Base-by-base conservation (phyloP, 2,888 invertebrate species). In the Acronicta alni region DNA sequence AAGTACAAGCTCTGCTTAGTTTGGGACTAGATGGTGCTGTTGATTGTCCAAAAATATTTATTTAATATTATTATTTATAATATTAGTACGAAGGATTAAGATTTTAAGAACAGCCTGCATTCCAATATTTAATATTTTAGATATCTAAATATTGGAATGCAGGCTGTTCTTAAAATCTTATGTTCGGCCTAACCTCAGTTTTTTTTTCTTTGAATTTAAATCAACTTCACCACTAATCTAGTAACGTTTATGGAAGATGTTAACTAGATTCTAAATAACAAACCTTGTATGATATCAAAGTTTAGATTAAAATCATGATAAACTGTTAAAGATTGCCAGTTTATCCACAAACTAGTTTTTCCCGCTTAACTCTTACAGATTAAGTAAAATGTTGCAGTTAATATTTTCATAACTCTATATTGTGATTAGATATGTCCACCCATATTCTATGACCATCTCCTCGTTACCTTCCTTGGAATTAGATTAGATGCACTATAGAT, bases 251-350 rank as follows among this genome's bases (percentile, higher is more conserved):
- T 41, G 3, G 3, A 39, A 12, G 3, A 7, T 14, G 18, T 1
- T 32, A 18, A 46, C 14, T 8, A 18, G 37, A 55, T 67, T 48
- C 23, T 14, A 3, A 44, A 16, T 17, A 30, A 23, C 12, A n/a
- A 54, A 47, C 46, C 15, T 10, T 12, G 23, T 43, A 30, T 59
- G 26, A 41, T 41, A 49, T 23, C 23, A 67, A 52, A 14, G 35
- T 23, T 38, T 23, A 52, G 54, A 67, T 72, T 48, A 67, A n/a
- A 44, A 72, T 68, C 67, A 32, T 5, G 51, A 72, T 67, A 72
- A 52, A 55, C 72, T 41, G 41, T 44, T 20, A 49, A 45, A 72
- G 51, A 68, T 60, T 41, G 9, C 32, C 6, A 32, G 37, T n/a
- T 44, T 48, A 67, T 51, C 37, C 52, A 30, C 4, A 35, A 47